A percentile compares a stretch with the other conserved stretches of the same genome.
Evolutionary conservation across 2,888 invertebrate species (phyloP).

Genomic region (Timema podura): DNA sequence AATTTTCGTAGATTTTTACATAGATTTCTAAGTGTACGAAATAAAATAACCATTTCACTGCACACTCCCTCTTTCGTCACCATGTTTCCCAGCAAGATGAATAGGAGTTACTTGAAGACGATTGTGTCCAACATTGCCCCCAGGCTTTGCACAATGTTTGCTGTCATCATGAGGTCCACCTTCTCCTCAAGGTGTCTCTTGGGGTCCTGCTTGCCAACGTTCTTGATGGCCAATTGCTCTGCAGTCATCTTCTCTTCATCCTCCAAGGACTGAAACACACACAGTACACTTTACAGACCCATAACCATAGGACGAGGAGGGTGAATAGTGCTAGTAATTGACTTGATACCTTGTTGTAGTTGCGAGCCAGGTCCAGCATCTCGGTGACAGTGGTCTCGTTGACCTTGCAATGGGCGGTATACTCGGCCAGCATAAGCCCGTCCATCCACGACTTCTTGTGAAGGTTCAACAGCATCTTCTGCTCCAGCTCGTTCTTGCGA

Average conservation of each 20-base stretch:
- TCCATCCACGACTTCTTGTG: slow-evolving; percentile 99
- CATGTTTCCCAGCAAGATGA: too few species aligned
- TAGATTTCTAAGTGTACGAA: too few species aligned
- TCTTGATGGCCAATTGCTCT: slow-evolving; percentile 97
- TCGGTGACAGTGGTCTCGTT: slow-evolving; percentile 94
- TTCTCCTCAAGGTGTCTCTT: slow-evolving; percentile 99
- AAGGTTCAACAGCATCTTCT: slow-evolving; percentile 97
- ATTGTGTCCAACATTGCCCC: slow-evolving; percentile 95
- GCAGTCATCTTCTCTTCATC: slow-evolving; percentile 99
- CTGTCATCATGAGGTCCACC: slow-evolving; percentile 93
- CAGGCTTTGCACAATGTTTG: slow-evolving; percentile 95
- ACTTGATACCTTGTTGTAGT: slow-evolving; percentile 86
- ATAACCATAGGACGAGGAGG: too few species aligned
- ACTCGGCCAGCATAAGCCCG: slow-evolving; percentile 85
- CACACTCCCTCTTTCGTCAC: too few species aligned
- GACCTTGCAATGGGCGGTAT: slow-evolving; percentile 85
- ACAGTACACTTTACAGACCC: too few species aligned
- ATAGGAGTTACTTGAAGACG: slow-evolving; percentile 86
- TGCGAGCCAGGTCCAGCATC: slow-evolving; percentile 96
- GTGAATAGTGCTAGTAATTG: too few species aligned
- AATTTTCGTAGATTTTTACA: too few species aligned
- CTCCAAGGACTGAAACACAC: slow-evolving; percentile 71
- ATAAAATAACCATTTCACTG: too few species aligned
- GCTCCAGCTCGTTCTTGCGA: slow-evolving; percentile 96
- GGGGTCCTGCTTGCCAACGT: slow-evolving; percentile 98